phyloP scores from a whole-genome alignment of 2,888 invertebrate genomes.

The Eudasyphora cyanicolor region DNA sequence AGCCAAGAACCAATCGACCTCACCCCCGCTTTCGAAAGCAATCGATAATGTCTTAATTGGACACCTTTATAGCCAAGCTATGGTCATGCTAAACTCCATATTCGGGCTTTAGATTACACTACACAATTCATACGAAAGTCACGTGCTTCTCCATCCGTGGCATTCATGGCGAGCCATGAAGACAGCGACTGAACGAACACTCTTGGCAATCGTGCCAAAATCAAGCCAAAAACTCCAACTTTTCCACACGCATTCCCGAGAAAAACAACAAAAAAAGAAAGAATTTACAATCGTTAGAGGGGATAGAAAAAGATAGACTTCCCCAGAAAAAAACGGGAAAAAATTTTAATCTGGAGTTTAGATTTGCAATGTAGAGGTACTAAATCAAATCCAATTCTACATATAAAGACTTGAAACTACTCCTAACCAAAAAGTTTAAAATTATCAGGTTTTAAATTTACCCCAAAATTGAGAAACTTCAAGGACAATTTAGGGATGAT shows the following conservation, averaged over 20 bases:
- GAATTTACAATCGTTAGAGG: too few species aligned
- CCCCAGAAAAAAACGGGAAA: constrained; percentile 35
- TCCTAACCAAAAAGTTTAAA: neutral
- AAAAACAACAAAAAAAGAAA: too few species aligned
- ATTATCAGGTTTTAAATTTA: neutral
- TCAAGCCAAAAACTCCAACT: constrained; percentile 38
- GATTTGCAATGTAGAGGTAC: too few species aligned
- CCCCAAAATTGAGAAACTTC: constrained; percentile 25
- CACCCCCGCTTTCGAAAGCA: constrained; percentile 27
- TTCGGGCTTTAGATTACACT: constrained; percentile 28
- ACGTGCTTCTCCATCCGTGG: constrained; percentile 51
- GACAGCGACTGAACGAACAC: constrained; percentile 28
- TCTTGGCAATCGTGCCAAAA: constrained; percentile 43
- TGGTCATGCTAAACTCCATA: neutral
- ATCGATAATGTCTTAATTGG: constrained; percentile 65
- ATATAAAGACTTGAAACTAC: neutral
- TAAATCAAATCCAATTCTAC: constrained; percentile 37
- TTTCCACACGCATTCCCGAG: constrained; percentile 31
- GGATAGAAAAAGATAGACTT: neutral
- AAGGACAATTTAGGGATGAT: too few species aligned
- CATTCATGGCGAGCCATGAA: constrained; percentile 34
- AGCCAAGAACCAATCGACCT: neutral
- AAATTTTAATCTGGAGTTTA: constrained; percentile 46
- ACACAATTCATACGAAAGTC: constrained; percentile 47
- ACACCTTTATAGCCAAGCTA: constrained; percentile 52